Evolutionary conservation across 1,140 invertebrate genomes (phyloP).

Genomic region (Coenobita brevimanus): DNA sequence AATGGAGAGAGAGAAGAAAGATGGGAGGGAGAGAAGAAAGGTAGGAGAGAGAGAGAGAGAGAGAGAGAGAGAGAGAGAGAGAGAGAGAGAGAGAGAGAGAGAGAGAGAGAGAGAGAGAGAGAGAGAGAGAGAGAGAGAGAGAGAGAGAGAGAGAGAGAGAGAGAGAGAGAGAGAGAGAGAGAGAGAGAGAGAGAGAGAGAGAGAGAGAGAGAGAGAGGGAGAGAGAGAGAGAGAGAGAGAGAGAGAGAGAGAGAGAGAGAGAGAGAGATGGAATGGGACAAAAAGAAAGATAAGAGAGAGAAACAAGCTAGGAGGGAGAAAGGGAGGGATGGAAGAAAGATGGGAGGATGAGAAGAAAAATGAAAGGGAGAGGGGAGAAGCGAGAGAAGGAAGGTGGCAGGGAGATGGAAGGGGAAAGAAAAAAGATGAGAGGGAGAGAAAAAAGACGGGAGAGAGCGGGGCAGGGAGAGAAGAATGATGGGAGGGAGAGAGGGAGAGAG

Average conservation of each 20-base stretch:
- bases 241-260: too few species aligned
- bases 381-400: too few species aligned
- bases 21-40: background rate
- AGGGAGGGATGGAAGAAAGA: too few species aligned
- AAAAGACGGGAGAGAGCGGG: too few species aligned
- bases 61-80: constrained; percentile 4
- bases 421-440: too few species aligned
- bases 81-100: background rate
- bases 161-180: background rate
- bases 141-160: background rate
- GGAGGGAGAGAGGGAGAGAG: too few species aligned
- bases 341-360: too few species aligned
- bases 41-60: background rate
- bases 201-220: background rate
- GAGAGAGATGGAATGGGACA: background rate
- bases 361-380: too few species aligned
- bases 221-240: background rate
- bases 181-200: background rate
- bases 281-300: too few species aligned
- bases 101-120: constrained; percentile 12
- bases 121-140: constrained; percentile 3
- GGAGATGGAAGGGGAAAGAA: too few species aligned
- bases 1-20: background rate
- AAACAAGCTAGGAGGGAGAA: too few species aligned
- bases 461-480: too few species aligned